phyloP scores from a whole-genome alignment of 2,888 invertebrate genomes.

The Xanthorhoe spadicearia region DNA sequence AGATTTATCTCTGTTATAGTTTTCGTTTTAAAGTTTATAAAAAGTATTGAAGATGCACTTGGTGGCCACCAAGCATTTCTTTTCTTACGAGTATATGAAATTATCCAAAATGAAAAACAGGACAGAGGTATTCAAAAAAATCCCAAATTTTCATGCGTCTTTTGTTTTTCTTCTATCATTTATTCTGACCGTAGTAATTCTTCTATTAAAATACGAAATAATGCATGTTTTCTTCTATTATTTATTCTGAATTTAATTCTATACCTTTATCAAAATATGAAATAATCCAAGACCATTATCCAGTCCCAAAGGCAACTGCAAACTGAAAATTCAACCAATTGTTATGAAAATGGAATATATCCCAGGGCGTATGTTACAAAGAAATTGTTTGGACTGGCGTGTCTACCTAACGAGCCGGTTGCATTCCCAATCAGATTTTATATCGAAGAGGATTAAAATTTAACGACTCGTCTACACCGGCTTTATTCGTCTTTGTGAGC shows the following conservation, averaged over 20 bases:
- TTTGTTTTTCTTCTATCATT: too few relatives aligned
- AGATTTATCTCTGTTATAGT: too few relatives aligned
- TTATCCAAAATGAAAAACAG: too few relatives aligned
- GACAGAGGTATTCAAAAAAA: too few relatives aligned
- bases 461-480: constrained; percentile 66
- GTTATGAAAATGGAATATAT: constrained; percentile 28
- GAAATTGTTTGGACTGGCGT: constrained; percentile 32
- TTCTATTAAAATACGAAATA: too few relatives aligned
- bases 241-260: not conserved
- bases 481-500: constrained; percentile 61
- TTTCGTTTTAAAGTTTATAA: too few relatives aligned
- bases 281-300: constrained; percentile 5
- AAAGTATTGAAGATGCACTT: too few relatives aligned
- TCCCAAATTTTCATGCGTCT: too few relatives aligned
- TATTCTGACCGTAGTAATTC: too few relatives aligned
- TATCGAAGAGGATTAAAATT: constrained; percentile 72
- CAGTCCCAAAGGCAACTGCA: constrained; percentile 14
- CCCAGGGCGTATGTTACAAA: constrained; percentile 27
- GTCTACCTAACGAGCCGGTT: constrained; percentile 59
- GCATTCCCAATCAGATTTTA: constrained; percentile 75
- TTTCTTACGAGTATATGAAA: too few relatives aligned
- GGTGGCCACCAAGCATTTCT: too few relatives aligned
- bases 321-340: constrained; percentile 24
- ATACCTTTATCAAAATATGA: not conserved
- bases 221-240: too few relatives aligned